Evolutionary conservation across 2,888 invertebrate species (phyloP), one percentile per base, ranked within the genome.

Genomic region (Schizaphis graminum): DNA sequence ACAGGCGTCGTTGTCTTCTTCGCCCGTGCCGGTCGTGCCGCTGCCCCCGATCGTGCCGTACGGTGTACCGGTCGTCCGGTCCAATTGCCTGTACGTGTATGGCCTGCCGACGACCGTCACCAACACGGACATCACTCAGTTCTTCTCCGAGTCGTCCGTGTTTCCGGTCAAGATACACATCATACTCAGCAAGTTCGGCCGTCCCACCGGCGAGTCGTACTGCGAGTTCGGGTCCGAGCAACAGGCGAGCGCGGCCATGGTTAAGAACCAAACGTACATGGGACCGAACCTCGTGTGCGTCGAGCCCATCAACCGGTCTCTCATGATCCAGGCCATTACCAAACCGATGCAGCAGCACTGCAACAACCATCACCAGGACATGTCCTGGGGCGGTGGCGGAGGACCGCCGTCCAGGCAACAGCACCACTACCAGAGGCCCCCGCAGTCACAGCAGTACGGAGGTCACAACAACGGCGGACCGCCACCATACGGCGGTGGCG

Each of bases 131-230:
- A 97, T 99, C 84, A 97, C 97, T 0, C 97, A 98, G 95, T 98
- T 98, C 95, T 97, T 98, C 95, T 97, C 97, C 0, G 97, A 98
- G 95, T 97, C 98, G 53, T 97, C 97, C 61, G 96, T 98, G 35
- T 97, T 97, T 11, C 98, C 98, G 0, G 97, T 97, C 35, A 97
- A 97, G 95, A 98, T 98, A 95, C 98, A 98, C 95, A 97, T 98
- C 95, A 97, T 98, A 96, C 96, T 97, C 88, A 98, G 98, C 95
- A 96, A 97, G 26, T 96, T 96, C 94, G 97, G 97, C 0, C 96
- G 97, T 95, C 98, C 98, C 0, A 97, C 97, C 0, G 98, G 99
- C 0, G 98, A 98, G 95, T 98, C 98, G 90, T 98, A 98, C 96
- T 98, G 98, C 95, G 98, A 99, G 95, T 99, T 99, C 95, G 96